Evolutionary conservation across 2,797 vertebrate species (phyloP).

Genomic region (Anomalospiza imberbis): DNA sequence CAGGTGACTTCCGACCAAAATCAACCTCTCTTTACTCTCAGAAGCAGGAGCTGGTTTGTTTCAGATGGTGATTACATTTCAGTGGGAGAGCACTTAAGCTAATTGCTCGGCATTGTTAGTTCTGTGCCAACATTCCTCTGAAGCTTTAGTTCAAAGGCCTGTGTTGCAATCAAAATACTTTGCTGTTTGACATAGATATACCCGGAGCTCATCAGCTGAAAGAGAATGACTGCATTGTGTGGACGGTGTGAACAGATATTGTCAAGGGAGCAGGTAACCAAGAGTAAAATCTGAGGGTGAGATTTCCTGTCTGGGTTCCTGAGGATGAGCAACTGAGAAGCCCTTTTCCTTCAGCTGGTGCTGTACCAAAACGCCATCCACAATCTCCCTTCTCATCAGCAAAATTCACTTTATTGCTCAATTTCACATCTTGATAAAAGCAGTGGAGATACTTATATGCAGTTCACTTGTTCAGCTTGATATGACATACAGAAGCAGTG

Average conservation of each 20-base stretch:
- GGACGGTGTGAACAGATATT: not conserved
- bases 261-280: not conserved
- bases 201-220: not conserved
- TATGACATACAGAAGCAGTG: not conserved
- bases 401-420: slow-evolving; percentile 1
- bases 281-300: not conserved
- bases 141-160: slow-evolving; percentile 55
- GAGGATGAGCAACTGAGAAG: not conserved
- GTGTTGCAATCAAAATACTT: slow-evolving; percentile 49
- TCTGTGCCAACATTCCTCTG: slow-evolving; percentile 52
- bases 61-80: slow-evolving; percentile 7
- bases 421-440: slow-evolving; percentile 20
- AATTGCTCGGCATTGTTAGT: slow-evolving; percentile 36
- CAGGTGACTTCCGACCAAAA: not conserved
- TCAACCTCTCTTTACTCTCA: not conserved
- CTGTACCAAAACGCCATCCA: not conserved
- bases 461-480: slow-evolving; percentile 3
- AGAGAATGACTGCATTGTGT: slow-evolving; percentile 3
- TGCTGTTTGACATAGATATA: slow-evolving; percentile 19
- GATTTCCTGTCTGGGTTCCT: not conserved
- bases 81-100: slow-evolving; percentile 46
- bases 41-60: not conserved
- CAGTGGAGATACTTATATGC: not conserved
- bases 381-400: not conserved
- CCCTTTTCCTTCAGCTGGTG: not conserved